A percentile compares a stretch with the other conserved stretches of the same genome.
Evolutionary conservation across 2,113 vertebrate genomes (phyloP).

Genomic region (Percopsis transmontana): DNA sequence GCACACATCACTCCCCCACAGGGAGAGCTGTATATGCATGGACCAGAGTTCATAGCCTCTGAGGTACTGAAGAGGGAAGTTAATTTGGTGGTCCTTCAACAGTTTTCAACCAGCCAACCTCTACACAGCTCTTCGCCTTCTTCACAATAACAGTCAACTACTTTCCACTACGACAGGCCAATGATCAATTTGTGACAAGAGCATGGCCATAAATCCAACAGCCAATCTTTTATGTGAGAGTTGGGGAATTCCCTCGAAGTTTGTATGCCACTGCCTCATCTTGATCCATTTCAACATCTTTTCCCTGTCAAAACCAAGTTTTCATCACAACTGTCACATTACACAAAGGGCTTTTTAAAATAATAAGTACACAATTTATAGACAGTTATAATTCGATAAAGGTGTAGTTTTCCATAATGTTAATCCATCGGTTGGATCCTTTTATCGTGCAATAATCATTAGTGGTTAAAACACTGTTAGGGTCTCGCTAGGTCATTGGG

Average conservation of each 20-base stretch:
- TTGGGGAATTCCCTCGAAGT: conserved; percentile 43
- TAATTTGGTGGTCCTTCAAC: conserved; percentile 74
- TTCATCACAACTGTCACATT: neutral
- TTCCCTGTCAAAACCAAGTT: conserved; percentile 9
- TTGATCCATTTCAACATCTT: conserved; percentile 14
- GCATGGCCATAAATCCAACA: conserved; percentile 37
- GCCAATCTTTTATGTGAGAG: conserved; percentile 15
- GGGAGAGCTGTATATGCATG: conserved; percentile 62
- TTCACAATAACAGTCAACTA: conserved; percentile 51
- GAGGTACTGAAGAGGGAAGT: conserved; percentile 72
- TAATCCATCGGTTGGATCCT: conserved; percentile 15
- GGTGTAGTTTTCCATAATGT: neutral
- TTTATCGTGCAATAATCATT: neutral
- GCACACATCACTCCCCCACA: conserved; percentile 34
- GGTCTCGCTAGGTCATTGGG: conserved; percentile 38
- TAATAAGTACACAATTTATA: neutral
- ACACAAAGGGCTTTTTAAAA: neutral
- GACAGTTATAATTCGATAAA: conserved; percentile 3
- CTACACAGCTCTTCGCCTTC: conserved; percentile 37
- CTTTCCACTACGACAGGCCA: conserved; percentile 26
- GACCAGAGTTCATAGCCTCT: conserved; percentile 67
- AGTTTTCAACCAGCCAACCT: conserved; percentile 76
- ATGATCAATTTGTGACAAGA: conserved; percentile 36
- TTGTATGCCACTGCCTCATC: conserved; percentile 29
- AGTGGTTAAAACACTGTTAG: conserved; percentile 17